Evolutionary conservation across 2,888 invertebrate species (phyloP).

Genomic region (Poecilus cupreus): DNA sequence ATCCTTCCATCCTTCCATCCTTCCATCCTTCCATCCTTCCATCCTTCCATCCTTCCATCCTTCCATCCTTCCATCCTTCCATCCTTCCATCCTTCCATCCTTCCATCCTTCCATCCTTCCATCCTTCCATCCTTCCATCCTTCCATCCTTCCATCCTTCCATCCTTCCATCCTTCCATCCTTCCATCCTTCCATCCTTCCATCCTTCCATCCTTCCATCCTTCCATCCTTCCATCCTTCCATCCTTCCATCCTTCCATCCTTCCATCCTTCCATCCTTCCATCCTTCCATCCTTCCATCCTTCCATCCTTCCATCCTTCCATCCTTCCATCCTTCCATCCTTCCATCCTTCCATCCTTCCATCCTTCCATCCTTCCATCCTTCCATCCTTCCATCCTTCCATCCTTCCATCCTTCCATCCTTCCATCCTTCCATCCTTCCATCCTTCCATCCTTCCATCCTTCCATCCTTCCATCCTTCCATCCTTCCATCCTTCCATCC

Average conservation of each 20-base stretch:
- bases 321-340: constrained; percentile 42
- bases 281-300: too few species aligned
- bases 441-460: constrained; percentile 47
- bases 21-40: constrained; percentile 13
- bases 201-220: too few species aligned
- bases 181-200: neutral
- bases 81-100: neutral
- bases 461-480: constrained; percentile 41
- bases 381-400: constrained; percentile 41
- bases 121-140: constrained; percentile 30
- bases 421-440: constrained; percentile 60
- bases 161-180: constrained; percentile 25
- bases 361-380: constrained; percentile 56
- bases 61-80: constrained; percentile 63
- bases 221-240: too few species aligned
- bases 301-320: constrained; percentile 50
- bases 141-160: constrained; percentile 20
- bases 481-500: constrained; percentile 57
- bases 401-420: constrained; percentile 42
- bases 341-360: constrained; percentile 59
- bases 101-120: constrained; percentile 3
- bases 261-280: too few species aligned
- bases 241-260: too few species aligned
- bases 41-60: constrained; percentile 57
- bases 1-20: neutral